These are phyloP conservation scores for Gallinago nigripennis DNA, from an alignment of 2,797 vertebrate species.

Conservation along the genomic window DNA sequence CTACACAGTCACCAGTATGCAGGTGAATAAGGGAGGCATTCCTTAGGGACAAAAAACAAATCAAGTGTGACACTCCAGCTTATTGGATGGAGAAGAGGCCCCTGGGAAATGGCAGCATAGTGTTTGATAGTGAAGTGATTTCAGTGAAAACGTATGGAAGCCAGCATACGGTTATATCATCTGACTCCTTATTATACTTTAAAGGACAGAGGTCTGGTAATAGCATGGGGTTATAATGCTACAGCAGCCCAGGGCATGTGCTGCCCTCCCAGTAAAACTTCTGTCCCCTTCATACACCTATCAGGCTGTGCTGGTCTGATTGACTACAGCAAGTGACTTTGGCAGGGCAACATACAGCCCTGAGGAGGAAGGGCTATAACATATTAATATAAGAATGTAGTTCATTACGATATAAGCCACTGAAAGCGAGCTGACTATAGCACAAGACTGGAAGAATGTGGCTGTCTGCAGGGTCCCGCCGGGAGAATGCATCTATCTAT, in stretches of 20 bases:
- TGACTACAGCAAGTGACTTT: conserved; percentile 18
- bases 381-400: conserved; percentile 57
- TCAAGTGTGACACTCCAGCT: neutral
- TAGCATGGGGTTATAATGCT: neutral
- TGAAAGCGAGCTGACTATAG: conserved; percentile 51
- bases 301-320: neutral
- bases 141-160: neutral
- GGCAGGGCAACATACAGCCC: neutral
- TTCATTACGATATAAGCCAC: conserved; percentile 18
- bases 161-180: neutral
- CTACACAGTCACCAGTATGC: neutral
- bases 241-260: neutral
- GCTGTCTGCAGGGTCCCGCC: conserved; percentile 38
- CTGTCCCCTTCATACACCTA: neutral
- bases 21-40: neutral
- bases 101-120: neutral
- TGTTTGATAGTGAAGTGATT: neutral
- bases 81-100: neutral
- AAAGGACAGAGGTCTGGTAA: conserved; percentile 14
- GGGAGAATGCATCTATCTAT: conserved; percentile 52
- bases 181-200: conserved; percentile 18
- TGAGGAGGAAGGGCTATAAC: neutral
- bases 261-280: neutral
- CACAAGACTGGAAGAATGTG: conserved; percentile 54
- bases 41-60: neutral